These are phyloP conservation scores for Chaetops frenatus DNA, from an alignment of 2,113 vertebrate species.

Conservation along the genomic window DNA sequence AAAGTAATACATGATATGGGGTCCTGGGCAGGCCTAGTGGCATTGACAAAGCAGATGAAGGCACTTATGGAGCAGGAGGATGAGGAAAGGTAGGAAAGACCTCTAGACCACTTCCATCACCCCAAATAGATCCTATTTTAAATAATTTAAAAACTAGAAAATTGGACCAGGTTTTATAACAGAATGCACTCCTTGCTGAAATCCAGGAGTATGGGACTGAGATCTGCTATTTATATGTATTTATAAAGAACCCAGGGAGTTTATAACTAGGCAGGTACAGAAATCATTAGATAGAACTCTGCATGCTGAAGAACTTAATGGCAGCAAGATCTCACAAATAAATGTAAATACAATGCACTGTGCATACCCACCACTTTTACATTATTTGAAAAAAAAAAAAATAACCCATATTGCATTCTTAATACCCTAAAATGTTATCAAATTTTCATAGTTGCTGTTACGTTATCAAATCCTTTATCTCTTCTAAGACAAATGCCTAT, in stretches of 20 bases:
- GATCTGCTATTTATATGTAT: neutral
- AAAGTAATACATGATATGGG: accelerated
- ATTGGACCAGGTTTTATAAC: neutral
- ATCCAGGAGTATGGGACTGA: neutral
- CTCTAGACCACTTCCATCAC: neutral
- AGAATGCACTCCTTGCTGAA: neutral
- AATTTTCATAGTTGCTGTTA: neutral
- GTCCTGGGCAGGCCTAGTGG: neutral
- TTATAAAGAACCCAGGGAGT: neutral
- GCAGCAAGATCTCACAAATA: neutral
- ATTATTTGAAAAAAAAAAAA: neutral
- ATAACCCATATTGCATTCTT: accelerated
- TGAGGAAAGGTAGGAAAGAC: neutral
- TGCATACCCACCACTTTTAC: neutral
- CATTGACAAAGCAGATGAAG: neutral
- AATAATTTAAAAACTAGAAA: neutral
- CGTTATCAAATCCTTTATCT: neutral
- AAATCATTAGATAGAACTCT: neutral
- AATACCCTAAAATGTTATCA: neutral
- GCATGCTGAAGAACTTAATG: neutral
- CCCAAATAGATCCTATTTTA: neutral
- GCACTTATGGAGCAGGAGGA: accelerated
- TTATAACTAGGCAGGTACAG: neutral
- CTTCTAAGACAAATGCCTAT: neutral
- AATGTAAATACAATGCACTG: neutral